phyloP scores from a whole-genome alignment of 2,797 vertebrate species.

The Pampus argenteus region DNA sequence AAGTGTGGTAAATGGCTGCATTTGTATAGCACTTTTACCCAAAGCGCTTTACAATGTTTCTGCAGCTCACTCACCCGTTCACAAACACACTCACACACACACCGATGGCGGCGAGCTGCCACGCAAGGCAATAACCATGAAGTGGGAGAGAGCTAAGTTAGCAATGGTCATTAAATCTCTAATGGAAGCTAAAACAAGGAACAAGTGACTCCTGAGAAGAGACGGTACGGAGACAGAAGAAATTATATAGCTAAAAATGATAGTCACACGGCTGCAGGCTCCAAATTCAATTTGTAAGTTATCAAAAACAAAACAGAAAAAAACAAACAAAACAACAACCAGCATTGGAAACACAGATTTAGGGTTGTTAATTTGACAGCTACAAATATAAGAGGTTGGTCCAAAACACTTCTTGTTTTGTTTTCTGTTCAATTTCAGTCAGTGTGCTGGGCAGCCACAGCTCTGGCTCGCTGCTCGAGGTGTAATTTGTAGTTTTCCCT shows the following conservation, averaged over 20 bases:
- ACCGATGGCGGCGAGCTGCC: too few relatives aligned
- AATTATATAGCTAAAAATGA: slow-evolving; percentile 47
- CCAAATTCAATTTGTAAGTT: slow-evolving; percentile 62
- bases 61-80: too few relatives aligned
- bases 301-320: slow-evolving; percentile 38
- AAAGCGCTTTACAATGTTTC: too few relatives aligned
- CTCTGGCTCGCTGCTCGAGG: slow-evolving; percentile 40
- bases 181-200: slow-evolving; percentile 64
- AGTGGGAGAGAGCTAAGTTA: slow-evolving; percentile 58
- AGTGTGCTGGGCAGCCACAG: slow-evolving; percentile 38
- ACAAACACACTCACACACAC: too few relatives aligned
- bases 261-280: slow-evolving; percentile 68
- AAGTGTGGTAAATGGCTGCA: too few relatives aligned
- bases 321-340: background rate
- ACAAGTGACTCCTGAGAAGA: slow-evolving; percentile 59
- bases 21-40: too few relatives aligned
- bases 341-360: slow-evolving; percentile 38
- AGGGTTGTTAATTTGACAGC: slow-evolving; percentile 64
- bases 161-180: slow-evolving; percentile 60
- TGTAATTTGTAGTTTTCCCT: slow-evolving; percentile 66
- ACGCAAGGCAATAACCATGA: slow-evolving; percentile 71
- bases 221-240: slow-evolving; percentile 28
- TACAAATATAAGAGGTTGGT: slow-evolving; percentile 58
- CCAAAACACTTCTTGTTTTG: slow-evolving; percentile 54
- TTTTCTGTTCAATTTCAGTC: slow-evolving; percentile 65